phyloP scores from a whole-genome alignment of 2,113 vertebrate species.

The Xiphorhynchus elegans region DNA sequence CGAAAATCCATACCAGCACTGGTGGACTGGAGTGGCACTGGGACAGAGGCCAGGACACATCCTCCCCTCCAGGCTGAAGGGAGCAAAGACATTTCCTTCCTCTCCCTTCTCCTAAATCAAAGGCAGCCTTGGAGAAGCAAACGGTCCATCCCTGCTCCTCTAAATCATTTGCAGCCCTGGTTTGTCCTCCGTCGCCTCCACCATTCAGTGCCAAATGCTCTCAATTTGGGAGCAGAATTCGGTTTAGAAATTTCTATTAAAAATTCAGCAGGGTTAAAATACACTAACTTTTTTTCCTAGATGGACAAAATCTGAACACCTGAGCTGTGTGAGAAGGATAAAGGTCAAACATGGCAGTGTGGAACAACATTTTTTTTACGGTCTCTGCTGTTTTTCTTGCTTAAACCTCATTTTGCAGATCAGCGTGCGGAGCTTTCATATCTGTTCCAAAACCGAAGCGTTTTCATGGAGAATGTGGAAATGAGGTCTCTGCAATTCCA shows the following conservation, averaged over 20 bases:
- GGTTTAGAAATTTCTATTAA: neutral
- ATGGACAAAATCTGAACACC: neutral
- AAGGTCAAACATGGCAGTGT: neutral
- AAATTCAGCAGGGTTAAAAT: neutral
- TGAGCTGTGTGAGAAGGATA: neutral
- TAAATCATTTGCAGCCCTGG: neutral
- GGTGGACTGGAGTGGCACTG: accelerated
- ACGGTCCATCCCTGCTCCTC: neutral
- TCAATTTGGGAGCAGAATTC: neutral
- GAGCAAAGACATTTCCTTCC: neutral
- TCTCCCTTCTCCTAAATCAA: neutral
- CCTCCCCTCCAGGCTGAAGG: neutral
- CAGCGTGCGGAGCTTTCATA: neutral
- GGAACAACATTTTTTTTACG: neutral
- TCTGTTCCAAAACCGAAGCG: accelerated
- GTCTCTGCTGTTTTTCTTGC: neutral
- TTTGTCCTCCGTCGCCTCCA: neutral
- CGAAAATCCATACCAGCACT: neutral
- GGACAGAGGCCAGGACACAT: neutral
- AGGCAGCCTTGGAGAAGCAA: accelerated
- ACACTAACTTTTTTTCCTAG: accelerated
- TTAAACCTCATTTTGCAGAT: neutral
- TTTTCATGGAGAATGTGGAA: constrained; percentile 12
- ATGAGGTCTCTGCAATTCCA: constrained; percentile 23
- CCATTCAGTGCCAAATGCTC: accelerated